Evolutionary conservation across 1,140 invertebrate genomes (phyloP), one percentile per base, ranked within the genome.

Genomic region (Anastrepha obliqua): DNA sequence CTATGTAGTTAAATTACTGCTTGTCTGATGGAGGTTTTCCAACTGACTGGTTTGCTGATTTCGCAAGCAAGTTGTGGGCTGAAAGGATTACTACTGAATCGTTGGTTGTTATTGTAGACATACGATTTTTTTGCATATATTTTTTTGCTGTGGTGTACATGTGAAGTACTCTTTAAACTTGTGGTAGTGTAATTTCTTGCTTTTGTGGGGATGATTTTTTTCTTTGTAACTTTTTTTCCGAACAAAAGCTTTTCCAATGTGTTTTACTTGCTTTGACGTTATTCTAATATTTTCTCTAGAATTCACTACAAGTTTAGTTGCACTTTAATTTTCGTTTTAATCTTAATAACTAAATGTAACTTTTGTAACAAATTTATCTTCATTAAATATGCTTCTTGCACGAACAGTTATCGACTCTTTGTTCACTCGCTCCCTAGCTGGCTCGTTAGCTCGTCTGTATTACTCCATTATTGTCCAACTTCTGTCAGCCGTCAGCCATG

Each of bases 381-480:
- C n/a, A 58, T 55, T 55, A 8, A 42, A 81, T 81, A 11, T 81
- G 2, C 6, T 81, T 81, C n/a, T 81, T 81, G 47, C 74, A 81
- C 74, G 74, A 81, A 81, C 47, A 81, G 47, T 81, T 81, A 81
- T 81, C 74, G 74, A 55, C 74, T 81, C 47, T 47, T 51, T n/a
- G 47, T 42, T 51, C 74, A 81, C 17, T 55, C 44, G 74, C 47
- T 51, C 74, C 74, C 7, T 81, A 29, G 47, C 17, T 81, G 17
- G 47, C 20, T 81, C 47, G 74, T 81, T 70, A 70, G 67, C 1
- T 74, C 39, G 47, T 81, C 74, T 51, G 47, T 81, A 55, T 81
- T 51, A 81, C 74, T 81, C 74, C 74, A 81, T 81, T 81, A 15
- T 55, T 51, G 74, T 47, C 47, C 47, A 47, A 81, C 74, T 55